These are phyloP conservation scores for Sialia sialis DNA, from an alignment of 2,113 vertebrate species.

Conservation along the genomic window DNA sequence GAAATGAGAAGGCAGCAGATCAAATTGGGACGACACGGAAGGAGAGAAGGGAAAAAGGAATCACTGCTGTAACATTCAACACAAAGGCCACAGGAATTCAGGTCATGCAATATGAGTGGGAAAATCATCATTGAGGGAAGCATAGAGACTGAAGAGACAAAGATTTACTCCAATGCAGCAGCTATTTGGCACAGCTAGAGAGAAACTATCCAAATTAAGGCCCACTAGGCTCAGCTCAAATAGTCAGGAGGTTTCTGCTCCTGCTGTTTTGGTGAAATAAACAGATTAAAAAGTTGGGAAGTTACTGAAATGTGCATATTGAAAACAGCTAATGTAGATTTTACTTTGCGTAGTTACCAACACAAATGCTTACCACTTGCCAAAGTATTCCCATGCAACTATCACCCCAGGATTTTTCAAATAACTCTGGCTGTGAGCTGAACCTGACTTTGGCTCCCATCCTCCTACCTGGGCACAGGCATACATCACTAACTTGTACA, in stretches of 20 bases:
- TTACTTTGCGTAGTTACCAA: background rate
- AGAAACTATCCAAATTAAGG: background rate
- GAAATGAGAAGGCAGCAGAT: background rate
- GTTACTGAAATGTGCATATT: background rate
- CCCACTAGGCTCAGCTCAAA: background rate
- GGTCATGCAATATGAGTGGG: rapidly evolving
- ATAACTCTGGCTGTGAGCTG: background rate
- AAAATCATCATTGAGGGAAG: background rate
- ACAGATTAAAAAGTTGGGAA: background rate
- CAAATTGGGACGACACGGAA: rapidly evolving
- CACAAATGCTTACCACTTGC: background rate
- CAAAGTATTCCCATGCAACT: background rate
- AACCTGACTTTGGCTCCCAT: background rate
- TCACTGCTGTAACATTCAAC: background rate
- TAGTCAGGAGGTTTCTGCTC: background rate
- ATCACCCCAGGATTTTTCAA: background rate
- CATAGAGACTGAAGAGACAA: background rate
- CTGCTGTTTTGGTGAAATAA: background rate
- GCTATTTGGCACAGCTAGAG: background rate
- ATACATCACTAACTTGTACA: background rate
- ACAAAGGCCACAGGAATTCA: background rate
- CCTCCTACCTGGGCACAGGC: background rate
- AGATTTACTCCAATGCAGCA: background rate
- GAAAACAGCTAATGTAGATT: background rate
- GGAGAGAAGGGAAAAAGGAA: background rate